Evolutionary conservation across 1,140 invertebrate species (phyloP), one percentile per base, ranked within the genome.

Genomic region (Neodiprion lecontei): DNA sequence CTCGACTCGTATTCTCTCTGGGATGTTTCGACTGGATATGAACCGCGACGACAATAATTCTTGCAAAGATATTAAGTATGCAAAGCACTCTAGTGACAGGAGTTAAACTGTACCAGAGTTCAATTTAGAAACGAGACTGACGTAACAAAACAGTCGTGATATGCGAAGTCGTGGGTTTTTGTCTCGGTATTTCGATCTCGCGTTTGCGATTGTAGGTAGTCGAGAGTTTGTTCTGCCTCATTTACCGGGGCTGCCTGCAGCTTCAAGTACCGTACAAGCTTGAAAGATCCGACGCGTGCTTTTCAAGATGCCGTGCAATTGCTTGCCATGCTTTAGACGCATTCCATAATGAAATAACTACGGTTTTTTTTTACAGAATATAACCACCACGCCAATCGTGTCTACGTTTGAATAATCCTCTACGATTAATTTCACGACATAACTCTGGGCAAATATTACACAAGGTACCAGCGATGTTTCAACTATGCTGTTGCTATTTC

Each of bases 231-330:
- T 61, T 61, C 53, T 61, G 53, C 53, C 53, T 61, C 53, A 61
- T 61, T 61, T 61, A 61, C 53, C 11, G n/a, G n/a, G 11, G 11
- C 53, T 61, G 53, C 53, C 11, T 8, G 28, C 28, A 40, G 28
- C 28, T 61, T 61, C 11, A 61, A 61, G 28, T 40, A 2, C 1
- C 53, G 3, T 61, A n/a, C 53, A 8, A 61, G 53, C 53, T 61
- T 61, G 53, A 61, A 61, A 61, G 53, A 61, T n/a, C 11, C 53
- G 53, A 61, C 53, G 28, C 28, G 53, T 61, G 53, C 53, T 61
- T n/a, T 61, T 61, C 53, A 61, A 61, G 53, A 61, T 61, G n/a
- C 53, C 53, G 53, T 61, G 53, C 53, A 61, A 61, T 61, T 61
- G 53, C 53, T 61, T 61, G 8, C 53, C 53, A 61, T 61, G 11